phyloP scores from a whole-genome alignment of 2,797 vertebrate species.

The Crax fasciolata region DNA sequence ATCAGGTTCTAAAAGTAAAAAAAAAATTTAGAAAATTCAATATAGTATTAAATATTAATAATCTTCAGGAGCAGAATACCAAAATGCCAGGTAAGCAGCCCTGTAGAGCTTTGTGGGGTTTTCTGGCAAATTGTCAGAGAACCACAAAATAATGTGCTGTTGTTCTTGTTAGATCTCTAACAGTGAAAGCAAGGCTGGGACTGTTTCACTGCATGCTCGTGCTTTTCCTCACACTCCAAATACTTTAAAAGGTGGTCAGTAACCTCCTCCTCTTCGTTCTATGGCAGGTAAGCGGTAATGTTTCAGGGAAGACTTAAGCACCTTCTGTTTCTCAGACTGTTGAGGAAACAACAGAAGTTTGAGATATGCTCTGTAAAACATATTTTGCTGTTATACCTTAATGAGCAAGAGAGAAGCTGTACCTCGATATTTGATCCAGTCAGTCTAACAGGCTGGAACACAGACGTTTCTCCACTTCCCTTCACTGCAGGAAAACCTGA shows the following conservation, averaged over 20 bases:
- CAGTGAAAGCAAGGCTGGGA: neutral
- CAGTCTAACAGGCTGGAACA: slow-evolving; percentile 83
- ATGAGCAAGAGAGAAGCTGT: slow-evolving; percentile 24
- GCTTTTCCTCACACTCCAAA: neutral
- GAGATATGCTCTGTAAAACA: neutral
- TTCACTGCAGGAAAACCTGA: slow-evolving; percentile 56
- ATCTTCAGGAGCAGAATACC: neutral
- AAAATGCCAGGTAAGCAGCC: neutral
- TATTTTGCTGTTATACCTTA: neutral
- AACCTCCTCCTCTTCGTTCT: slow-evolving; percentile 80
- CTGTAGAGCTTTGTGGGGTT: neutral
- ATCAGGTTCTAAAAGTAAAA: slow-evolving; percentile 6
- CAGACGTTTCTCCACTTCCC: slow-evolving; percentile 74
- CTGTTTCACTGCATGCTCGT: neutral
- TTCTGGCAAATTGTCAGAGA: neutral
- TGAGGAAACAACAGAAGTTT: slow-evolving; percentile 46
- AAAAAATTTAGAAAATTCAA: neutral
- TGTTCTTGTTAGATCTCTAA: neutral
- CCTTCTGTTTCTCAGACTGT: slow-evolving; percentile 86
- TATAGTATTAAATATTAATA: slow-evolving; percentile 2
- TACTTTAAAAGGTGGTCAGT: neutral
- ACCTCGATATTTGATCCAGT: slow-evolving; percentile 85
- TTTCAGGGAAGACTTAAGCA: slow-evolving; percentile 77
- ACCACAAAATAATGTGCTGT: neutral
- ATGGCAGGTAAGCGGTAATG: slow-evolving; percentile 85